phyloP scores from a whole-genome alignment of 2,888 invertebrate genomes.

The Rotaria sp. region DNA sequence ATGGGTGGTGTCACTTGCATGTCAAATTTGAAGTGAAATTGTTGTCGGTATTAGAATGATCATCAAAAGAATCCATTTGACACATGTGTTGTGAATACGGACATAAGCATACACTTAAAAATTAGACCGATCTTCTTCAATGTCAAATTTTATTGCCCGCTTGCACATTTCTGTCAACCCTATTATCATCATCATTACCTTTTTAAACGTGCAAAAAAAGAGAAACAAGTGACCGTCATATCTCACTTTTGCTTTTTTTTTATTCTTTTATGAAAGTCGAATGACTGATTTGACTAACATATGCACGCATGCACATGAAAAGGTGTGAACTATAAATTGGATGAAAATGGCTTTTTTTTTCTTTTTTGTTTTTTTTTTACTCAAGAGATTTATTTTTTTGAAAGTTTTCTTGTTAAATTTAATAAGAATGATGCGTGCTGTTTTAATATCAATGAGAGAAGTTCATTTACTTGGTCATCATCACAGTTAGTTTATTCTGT shows the following conservation, averaged over 20 bases:
- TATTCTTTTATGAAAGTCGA: neutral
- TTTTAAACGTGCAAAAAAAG: neutral
- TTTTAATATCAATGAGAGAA: neutral
- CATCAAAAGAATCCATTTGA: neutral
- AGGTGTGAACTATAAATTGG: neutral
- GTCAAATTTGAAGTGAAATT: neutral
- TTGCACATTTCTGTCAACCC: neutral
- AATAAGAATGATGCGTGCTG: neutral
- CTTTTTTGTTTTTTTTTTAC: neutral
- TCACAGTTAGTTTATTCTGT: neutral
- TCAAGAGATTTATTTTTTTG: no score
- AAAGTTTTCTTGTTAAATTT: neutral
- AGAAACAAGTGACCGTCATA: neutral
- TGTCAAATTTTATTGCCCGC: constrained; percentile 10
- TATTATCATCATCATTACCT: constrained; percentile 18
- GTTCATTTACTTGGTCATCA: neutral
- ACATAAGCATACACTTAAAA: neutral
- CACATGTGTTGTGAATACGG: constrained; percentile 6
- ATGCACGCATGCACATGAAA: constrained; percentile 3
- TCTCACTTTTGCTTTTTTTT: neutral
- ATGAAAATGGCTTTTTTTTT: neutral
- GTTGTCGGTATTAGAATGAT: neutral
- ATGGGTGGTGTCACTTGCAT: neutral
- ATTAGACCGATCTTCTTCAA: constrained; percentile 21
- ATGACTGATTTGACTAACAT: neutral